Evolutionary conservation across 2,113 vertebrate species (phyloP).

Genomic region (Campylomormyrus tamandua): DNA sequence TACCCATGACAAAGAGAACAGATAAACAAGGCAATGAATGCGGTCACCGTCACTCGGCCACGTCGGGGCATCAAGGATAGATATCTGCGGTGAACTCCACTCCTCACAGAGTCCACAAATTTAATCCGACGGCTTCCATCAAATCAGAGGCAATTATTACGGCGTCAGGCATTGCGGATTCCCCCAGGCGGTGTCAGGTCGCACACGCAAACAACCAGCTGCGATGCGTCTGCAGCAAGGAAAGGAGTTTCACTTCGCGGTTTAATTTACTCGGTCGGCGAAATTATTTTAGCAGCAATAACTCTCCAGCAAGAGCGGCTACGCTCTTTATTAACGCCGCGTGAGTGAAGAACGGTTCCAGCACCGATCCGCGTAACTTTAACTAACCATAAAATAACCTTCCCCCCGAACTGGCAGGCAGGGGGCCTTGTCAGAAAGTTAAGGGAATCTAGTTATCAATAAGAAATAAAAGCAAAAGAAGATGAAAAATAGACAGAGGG

Average conservation of each 20-base stretch:
- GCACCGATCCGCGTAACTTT: neutral
- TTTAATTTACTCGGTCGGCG: neutral
- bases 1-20: neutral
- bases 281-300: neutral
- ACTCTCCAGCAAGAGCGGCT: neutral
- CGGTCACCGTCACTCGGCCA: neutral
- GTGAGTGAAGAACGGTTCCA: neutral
- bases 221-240: neutral
- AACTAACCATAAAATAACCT: slow-evolving; percentile 1
- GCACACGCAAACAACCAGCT: neutral
- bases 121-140: neutral
- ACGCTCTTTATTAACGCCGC: neutral
- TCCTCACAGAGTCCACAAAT: neutral
- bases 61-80: neutral
- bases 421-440: neutral
- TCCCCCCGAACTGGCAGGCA: neutral
- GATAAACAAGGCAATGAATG: slow-evolving; percentile 2
- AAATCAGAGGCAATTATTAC: neutral
- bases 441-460: neutral
- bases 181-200: neutral
- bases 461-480: slow-evolving; percentile 19
- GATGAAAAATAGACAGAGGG: neutral
- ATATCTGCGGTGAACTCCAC: neutral
- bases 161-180: neutral
- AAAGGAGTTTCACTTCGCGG: neutral